Base-by-base conservation (phyloP, 92 coral and sea anemone species). In the Zoanthus sociatus region DNA sequence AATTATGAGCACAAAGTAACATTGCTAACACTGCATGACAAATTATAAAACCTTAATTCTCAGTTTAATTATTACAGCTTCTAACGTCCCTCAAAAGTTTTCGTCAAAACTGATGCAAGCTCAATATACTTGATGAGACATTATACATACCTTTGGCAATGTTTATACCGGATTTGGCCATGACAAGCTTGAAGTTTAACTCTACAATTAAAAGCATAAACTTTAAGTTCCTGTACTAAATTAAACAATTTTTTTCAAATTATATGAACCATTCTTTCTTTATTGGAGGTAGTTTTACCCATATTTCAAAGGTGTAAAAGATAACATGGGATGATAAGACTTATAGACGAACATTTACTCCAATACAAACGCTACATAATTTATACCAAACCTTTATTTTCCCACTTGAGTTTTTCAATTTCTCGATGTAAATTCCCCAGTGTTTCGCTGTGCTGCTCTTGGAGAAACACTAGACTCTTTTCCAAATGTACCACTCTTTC, bases 161-260 rank as follows among this genome's bases (percentile, higher is more conserved):
- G 31, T 70, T 84, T 44, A 95, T 92, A 50, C 98, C 98, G 11
- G 92, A 88, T 31, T 88, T 84, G 31, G 94, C 91, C 98, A 95
- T 95, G 66, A 97, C 94, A 60, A 97, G 91, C 82, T 95, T 95
- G 95, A 97, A 97, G 81, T 92, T 97, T 78, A 97, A 90, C 85
- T 95, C 99, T 97, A 90, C 17, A 92, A 93, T 88, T 45, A 51
- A 30, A 67, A 78, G 54, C 51, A 64, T 75, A 50, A 90, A 60
- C 69, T 30, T 12, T 31, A 54, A 20, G 83, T 61, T 51, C n/a
- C 70, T 44, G 37, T 44, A 46, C 44, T 12, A 3, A 17, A 15
- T 20, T n/a, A 17, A 66, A 55, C 26, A 31, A 8, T 51, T 45
- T 44, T 26, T 45, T 44, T 26, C 7, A 68, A 54, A n/a, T n/a